Evolutionary conservation across 1,140 invertebrate species (phyloP).

Genomic region (Macrobrachium rosenbergii): DNA sequence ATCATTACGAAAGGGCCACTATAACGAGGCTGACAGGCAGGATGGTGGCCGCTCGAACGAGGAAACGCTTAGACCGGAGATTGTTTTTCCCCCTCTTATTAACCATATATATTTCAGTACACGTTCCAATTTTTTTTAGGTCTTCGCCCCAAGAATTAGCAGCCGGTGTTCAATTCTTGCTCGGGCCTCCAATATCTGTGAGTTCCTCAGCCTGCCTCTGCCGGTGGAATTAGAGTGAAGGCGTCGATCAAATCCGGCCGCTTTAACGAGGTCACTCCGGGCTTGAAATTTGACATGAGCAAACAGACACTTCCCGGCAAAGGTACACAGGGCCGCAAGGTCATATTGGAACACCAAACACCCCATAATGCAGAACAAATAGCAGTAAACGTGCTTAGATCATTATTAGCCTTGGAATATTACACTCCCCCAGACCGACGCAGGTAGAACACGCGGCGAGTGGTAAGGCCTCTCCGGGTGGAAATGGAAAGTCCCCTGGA

Average conservation of each 20-base stretch:
- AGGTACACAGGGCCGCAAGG: slow-evolving; percentile 51
- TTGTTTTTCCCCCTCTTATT: too few relatives aligned
- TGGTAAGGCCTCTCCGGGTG: slow-evolving; percentile 45
- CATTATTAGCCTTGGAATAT: slow-evolving; percentile 63
- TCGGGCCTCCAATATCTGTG: not conserved
- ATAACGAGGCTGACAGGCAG: too few relatives aligned
- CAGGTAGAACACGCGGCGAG: slow-evolving; percentile 42
- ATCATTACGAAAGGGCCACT: too few relatives aligned
- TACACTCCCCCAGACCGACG: slow-evolving; percentile 40
- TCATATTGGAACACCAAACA: slow-evolving; percentile 62
- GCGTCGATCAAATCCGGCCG: slow-evolving; percentile 17
- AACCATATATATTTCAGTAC: not conserved
- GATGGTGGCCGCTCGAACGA: too few relatives aligned
- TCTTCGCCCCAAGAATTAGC: not conserved
- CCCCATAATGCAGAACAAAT: slow-evolving; percentile 60
- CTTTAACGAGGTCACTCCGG: slow-evolving; percentile 55
- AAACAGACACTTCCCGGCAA: slow-evolving; percentile 56
- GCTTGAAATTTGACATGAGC: slow-evolving; percentile 62
- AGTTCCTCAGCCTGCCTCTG: not conserved
- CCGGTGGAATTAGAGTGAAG: not conserved
- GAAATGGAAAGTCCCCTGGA: too few relatives aligned
- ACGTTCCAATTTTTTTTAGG: not conserved
- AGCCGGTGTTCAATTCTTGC: too few relatives aligned
- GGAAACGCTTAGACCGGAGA: too few relatives aligned
- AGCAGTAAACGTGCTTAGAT: slow-evolving; percentile 60